These are phyloP conservation scores for Miichthys miiuy DNA, from an alignment of 2,797 vertebrate species.

Conservation along the genomic window DNA sequence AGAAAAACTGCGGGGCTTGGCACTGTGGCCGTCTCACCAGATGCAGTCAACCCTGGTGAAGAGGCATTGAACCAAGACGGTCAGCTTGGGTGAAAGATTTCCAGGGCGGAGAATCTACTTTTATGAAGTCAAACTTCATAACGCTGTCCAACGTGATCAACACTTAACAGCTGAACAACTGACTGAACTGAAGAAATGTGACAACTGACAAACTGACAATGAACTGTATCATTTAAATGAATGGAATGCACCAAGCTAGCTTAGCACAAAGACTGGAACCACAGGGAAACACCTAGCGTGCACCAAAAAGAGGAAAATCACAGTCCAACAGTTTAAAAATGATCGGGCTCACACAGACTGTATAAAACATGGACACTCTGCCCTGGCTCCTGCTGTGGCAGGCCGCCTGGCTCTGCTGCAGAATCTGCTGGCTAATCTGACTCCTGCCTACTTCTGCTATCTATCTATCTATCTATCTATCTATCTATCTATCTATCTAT, in stretches of 20 bases:
- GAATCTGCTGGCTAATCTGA: no score
- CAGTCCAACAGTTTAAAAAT: not conserved
- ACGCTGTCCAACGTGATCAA: not conserved
- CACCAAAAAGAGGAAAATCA: not conserved
- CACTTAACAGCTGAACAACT: not conserved
- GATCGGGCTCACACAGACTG: no score
- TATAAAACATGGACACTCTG: no score
- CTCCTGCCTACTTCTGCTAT: no score
- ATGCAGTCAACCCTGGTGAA: conserved; percentile 9
- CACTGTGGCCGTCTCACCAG: not conserved
- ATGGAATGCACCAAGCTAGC: no score
- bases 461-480: no score
- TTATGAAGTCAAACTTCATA: not conserved
- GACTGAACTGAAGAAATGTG: not conserved
- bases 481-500: no score
- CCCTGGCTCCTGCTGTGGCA: no score
- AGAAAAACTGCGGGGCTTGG: conserved; percentile 30
- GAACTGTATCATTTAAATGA: not conserved
- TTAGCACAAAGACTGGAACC: not conserved
- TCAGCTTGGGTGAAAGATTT: not conserved
- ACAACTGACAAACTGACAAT: not conserved
- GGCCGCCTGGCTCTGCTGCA: no score
- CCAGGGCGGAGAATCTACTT: not conserved
- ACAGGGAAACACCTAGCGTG: not conserved
- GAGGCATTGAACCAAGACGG: not conserved